phyloP scores from a whole-genome alignment of 2,888 invertebrate genomes.

The Acutogordius australiensis region DNA sequence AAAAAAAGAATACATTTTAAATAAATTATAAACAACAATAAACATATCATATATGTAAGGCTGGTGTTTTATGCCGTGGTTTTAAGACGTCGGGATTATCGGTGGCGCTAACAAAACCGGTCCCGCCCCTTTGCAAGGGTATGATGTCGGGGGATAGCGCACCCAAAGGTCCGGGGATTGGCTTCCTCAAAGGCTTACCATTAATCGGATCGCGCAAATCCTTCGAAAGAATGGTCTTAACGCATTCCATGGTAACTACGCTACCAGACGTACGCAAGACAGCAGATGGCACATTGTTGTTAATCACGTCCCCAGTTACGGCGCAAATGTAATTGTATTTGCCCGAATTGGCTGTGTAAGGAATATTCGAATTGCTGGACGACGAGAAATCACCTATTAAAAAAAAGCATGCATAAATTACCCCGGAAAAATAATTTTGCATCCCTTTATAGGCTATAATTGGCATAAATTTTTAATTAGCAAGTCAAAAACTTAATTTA shows the following conservation, averaged over 20 bases:
- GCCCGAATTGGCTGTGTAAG: not conserved
- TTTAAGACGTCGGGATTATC: conserved; percentile 37
- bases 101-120: conserved; percentile 65
- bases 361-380: too few relatives aligned
- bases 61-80: not conserved
- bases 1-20: too few relatives aligned
- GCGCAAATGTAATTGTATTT: conserved; percentile 62
- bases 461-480: too few relatives aligned
- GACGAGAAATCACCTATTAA: too few relatives aligned
- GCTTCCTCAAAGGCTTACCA: conserved; percentile 31
- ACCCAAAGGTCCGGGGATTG: not conserved
- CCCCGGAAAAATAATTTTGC: too few relatives aligned
- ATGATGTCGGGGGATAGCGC: conserved; percentile 41
- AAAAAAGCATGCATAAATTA: too few relatives aligned
- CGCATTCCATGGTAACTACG: conserved; percentile 77
- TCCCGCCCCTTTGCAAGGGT: conserved; percentile 67
- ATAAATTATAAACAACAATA: too few relatives aligned
- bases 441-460: too few relatives aligned
- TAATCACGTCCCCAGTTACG: conserved; percentile 71
- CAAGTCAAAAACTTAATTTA: too few relatives aligned
- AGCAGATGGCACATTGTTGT: conserved; percentile 72
- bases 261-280: conserved; percentile 61
- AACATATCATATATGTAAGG: not conserved
- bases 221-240: conserved; percentile 73
- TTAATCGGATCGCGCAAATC: conserved; percentile 86